phyloP scores from a whole-genome alignment of 2,113 vertebrate genomes.

The Thamnaconus septentrionalis region DNA sequence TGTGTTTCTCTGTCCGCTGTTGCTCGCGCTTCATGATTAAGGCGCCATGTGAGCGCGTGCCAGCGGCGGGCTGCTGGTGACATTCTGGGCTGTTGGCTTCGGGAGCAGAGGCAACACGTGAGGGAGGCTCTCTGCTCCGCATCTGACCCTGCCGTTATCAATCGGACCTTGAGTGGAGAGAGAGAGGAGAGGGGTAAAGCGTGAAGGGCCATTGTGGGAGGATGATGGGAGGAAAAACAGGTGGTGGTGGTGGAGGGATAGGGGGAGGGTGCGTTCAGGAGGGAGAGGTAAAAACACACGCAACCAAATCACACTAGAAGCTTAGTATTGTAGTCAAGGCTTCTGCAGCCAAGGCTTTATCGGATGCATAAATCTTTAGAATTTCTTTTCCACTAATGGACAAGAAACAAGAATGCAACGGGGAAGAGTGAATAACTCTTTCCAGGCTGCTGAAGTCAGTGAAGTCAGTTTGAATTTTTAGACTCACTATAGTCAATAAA shows the following conservation, averaged over 20 bases:
- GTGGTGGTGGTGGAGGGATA: constrained; percentile 6
- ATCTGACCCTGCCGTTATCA: constrained; percentile 50
- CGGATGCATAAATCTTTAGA: background rate
- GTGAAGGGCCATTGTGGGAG: constrained; percentile 8
- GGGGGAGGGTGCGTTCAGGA: no score
- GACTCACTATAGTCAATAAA: no score
- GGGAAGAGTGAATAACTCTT: no score
- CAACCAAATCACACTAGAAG: no score
- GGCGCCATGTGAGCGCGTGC: constrained; percentile 2
- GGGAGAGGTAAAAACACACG: no score
- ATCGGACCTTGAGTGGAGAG: constrained; percentile 33
- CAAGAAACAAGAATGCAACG: background rate
- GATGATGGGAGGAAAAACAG: constrained; percentile 16
- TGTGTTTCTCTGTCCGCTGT: background rate
- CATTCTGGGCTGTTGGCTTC: constrained; percentile 9
- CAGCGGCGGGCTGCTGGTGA: constrained; percentile 18
- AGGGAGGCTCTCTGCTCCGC: constrained; percentile 40
- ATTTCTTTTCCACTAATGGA: background rate
- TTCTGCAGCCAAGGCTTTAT: no score
- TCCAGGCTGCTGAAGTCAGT: no score
- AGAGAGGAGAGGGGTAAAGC: constrained; percentile 9
- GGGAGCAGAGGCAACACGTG: constrained; percentile 38
- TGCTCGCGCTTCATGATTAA: constrained; percentile 5
- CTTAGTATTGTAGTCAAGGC: no score
- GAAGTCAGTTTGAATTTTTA: no score